phyloP scores from a whole-genome alignment of 2,113 vertebrate genomes.

The Fukomys damarensis region DNA sequence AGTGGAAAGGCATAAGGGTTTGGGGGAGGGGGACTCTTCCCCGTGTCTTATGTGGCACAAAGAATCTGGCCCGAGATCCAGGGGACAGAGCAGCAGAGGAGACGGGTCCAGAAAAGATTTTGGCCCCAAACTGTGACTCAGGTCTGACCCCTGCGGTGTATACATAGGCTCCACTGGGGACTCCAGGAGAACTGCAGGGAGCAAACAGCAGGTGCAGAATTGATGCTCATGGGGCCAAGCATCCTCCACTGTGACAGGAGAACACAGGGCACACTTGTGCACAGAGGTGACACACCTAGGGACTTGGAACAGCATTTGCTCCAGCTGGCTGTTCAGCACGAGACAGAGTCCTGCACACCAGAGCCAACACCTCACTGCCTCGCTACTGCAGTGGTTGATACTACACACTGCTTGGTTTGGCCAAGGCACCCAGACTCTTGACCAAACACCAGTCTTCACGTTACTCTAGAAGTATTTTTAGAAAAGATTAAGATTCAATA shows the following conservation, averaged over 20 bases:
- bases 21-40: not conserved
- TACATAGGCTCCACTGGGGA: rapidly evolving
- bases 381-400: not conserved
- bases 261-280: rapidly evolving
- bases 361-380: not conserved
- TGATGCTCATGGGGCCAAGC: not conserved
- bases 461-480: not conserved
- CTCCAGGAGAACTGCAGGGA: no score
- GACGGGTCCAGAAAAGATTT: not conserved
- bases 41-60: not conserved
- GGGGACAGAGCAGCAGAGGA: not conserved
- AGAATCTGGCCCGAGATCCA: not conserved
- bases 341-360: rapidly evolving
- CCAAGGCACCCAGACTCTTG: not conserved
- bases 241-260: rapidly evolving
- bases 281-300: rapidly evolving
- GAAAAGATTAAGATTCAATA: not conserved
- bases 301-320: rapidly evolving
- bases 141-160: not conserved
- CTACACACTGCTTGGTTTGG: no score
- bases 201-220: no score
- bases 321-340: not conserved
- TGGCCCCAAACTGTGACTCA: not conserved
- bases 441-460: not conserved
- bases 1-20: not conserved